Evolutionary conservation across 1,140 invertebrate species (phyloP).

Genomic region (Caenorhabditis remanei): DNA sequence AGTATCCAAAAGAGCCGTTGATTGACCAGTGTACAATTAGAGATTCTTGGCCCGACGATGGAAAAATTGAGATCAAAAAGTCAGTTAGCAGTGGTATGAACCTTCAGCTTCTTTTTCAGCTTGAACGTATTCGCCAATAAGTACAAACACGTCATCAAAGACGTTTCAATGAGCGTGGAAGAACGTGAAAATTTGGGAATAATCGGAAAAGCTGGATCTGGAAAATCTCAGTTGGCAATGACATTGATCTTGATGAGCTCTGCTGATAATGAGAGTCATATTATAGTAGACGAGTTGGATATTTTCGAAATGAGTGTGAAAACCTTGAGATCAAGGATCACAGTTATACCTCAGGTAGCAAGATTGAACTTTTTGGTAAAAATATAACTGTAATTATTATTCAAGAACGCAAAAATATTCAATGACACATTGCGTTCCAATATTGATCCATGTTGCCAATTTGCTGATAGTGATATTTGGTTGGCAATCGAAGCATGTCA

Average conservation of each 20-base stretch:
- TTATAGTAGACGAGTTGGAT: constrained; percentile 22
- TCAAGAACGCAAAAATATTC: constrained; percentile 81
- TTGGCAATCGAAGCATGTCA: constrained; percentile 82
- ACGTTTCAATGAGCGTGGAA: not conserved
- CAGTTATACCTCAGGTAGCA: constrained; percentile 26
- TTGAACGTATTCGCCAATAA: constrained; percentile 44
- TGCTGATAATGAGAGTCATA: constrained; percentile 25
- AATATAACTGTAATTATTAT: not conserved
- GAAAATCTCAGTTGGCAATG: constrained; percentile 46
- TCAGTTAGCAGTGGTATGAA: not conserved
- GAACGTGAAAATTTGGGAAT: constrained; percentile 38
- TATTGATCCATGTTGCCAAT: constrained; percentile 86
- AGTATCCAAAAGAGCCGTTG: constrained; percentile 26
- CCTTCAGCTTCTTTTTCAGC: not conserved
- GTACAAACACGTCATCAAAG: constrained; percentile 44
- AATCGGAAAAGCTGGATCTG: constrained; percentile 26
- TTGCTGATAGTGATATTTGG: constrained; percentile 83
- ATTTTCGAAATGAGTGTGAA: constrained; percentile 49
- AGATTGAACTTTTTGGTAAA: not conserved
- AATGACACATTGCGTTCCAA: constrained; percentile 87
- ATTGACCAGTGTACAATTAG: constrained; percentile 42
- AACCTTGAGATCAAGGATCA: constrained; percentile 33
- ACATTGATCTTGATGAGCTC: constrained; percentile 42
- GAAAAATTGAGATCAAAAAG: constrained; percentile 45
- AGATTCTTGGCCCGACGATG: constrained; percentile 41